phyloP scores from a whole-genome alignment of 2,888 invertebrate genomes.

The Acheta domesticus region DNA sequence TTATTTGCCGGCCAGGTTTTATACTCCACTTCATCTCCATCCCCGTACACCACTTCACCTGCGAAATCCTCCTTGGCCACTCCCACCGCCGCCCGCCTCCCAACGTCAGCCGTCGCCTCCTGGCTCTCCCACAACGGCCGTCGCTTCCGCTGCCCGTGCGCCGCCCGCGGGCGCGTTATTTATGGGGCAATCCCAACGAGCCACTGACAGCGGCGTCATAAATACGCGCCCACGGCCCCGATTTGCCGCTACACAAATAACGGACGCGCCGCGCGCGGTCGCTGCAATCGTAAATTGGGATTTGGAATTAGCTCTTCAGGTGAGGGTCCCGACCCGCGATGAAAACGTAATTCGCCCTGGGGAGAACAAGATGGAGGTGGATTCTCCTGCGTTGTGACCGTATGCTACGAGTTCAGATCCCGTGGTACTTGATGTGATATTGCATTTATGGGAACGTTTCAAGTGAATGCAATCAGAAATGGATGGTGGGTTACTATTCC shows the following conservation, averaged over 20 bases:
- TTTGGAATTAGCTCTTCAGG: constrained; percentile 6
- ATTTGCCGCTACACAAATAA: constrained; percentile 9
- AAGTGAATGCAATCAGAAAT: too few species aligned
- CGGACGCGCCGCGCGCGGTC: background rate
- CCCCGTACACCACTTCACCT: background rate
- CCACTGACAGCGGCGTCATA: background rate
- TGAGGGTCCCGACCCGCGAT: background rate
- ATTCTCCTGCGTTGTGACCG: too few species aligned
- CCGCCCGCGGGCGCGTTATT: background rate
- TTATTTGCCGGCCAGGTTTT: too few species aligned
- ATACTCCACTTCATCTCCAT: too few species aligned
- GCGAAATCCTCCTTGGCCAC: background rate
- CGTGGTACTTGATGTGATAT: too few species aligned
- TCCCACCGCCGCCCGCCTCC: background rate
- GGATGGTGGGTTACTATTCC: too few species aligned
- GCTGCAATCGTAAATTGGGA: background rate
- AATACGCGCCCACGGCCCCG: background rate
- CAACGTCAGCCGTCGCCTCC: background rate
- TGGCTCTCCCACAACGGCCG: background rate
- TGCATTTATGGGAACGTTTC: too few species aligned
- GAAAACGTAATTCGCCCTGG: too few species aligned
- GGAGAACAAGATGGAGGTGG: too few species aligned
- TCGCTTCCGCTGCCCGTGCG: background rate
- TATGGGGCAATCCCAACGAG: constrained; percentile 9
- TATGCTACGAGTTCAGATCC: too few species aligned